Conservation (phyloP, 2,888 invertebrate species). For the Euzetes globulus region DNA sequence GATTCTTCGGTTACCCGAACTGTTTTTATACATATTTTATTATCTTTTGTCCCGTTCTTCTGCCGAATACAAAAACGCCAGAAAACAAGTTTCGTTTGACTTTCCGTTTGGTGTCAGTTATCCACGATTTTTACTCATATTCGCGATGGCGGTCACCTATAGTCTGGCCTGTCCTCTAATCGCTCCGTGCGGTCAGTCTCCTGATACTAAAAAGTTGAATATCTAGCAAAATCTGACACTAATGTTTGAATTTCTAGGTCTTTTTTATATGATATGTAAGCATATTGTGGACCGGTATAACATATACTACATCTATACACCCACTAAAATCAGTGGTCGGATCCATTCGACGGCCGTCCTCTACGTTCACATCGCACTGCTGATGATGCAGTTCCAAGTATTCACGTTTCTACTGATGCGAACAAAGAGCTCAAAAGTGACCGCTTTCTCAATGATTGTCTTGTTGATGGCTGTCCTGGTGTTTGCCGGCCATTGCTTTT, state of each 20-base stretch:
- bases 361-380: slow-evolving; percentile 59
- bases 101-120: slow-evolving; percentile 92
- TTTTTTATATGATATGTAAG: slow-evolving; percentile 79
- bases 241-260: slow-evolving; percentile 50
- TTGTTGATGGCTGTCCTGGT: slow-evolving; percentile 60
- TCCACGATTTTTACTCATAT: slow-evolving; percentile 83
- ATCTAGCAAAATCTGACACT: background rate
- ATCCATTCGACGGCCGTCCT: slow-evolving; percentile 74
- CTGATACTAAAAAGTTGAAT: background rate
- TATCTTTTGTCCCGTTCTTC: slow-evolving; percentile 40
- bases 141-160: slow-evolving; percentile 82
- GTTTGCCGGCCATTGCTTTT: slow-evolving; percentile 51
- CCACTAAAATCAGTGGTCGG: slow-evolving; percentile 68
- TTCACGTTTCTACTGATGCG: slow-evolving; percentile 35
- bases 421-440: slow-evolving; percentile 33
- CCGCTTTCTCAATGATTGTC: slow-evolving; percentile 53
- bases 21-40: slow-evolving; percentile 77
- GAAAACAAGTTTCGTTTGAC: slow-evolving; percentile 63
- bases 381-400: slow-evolving; percentile 38
- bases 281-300: slow-evolving; percentile 92
- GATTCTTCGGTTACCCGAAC: slow-evolving; percentile 80
- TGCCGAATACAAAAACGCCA: slow-evolving; percentile 37
- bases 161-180: slow-evolving; percentile 87
- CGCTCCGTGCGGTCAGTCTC: slow-evolving; percentile 68
- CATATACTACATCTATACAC: slow-evolving; percentile 86